These are phyloP conservation scores for Tyria jacobaeae DNA, from an alignment of 2,888 invertebrate genomes.

Conservation along the genomic window DNA sequence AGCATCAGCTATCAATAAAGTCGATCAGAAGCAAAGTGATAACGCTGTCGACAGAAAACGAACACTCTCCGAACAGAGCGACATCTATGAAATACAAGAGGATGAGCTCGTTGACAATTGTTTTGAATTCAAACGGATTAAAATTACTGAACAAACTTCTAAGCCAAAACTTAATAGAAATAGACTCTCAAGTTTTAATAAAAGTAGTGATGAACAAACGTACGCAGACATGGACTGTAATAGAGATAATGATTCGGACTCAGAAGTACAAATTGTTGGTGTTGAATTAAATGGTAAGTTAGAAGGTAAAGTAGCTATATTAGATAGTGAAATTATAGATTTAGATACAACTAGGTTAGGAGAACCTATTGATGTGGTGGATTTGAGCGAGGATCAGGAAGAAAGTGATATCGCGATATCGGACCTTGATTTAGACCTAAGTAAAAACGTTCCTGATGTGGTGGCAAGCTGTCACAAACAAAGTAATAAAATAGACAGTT, in stretches of 20 bases:
- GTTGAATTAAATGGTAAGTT: conserved; percentile 61
- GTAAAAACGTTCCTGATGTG: conserved; percentile 77
- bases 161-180: conserved; percentile 77
- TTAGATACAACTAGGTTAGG: conserved; percentile 64
- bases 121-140: conserved; percentile 77
- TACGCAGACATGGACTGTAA: conserved; percentile 53
- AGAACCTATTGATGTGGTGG: conserved; percentile 71
- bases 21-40: conserved; percentile 61
- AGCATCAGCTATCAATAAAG: conserved; percentile 53
- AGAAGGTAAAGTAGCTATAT: conserved; percentile 54
- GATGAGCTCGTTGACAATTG: conserved; percentile 77
- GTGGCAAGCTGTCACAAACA: conserved; percentile 77
- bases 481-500: conserved; percentile 52
- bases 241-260: conserved; percentile 70
- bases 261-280: conserved; percentile 78
- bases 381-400: conserved; percentile 73
- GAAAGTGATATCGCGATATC: conserved; percentile 62
- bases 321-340: conserved; percentile 71
- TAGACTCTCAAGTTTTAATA: conserved; percentile 59
- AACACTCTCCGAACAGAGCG: conserved; percentile 75
- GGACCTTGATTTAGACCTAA: conserved; percentile 66
- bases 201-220: conserved; percentile 48
- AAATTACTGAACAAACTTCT: conserved; percentile 64
- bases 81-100: conserved; percentile 69
- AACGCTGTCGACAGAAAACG: conserved; percentile 68